A percentile compares a stretch with the other conserved stretches of the same genome.
phyloP scores from a whole-genome alignment of 2,888 invertebrate genomes.

The Cartodere bifasciata region DNA sequence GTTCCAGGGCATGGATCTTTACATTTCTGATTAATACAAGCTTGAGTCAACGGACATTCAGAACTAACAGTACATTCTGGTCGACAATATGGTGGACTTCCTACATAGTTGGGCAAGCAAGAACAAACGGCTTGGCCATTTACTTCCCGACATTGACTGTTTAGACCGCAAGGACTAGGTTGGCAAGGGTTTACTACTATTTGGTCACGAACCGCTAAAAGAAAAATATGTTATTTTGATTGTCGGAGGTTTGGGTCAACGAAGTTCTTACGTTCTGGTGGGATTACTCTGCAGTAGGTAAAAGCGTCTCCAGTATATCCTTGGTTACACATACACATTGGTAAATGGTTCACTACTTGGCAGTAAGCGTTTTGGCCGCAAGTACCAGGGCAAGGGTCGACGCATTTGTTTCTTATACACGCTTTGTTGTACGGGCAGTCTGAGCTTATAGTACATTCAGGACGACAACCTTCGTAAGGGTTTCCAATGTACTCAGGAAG shows the following conservation, averaged over 20 bases:
- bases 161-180: conserved; percentile 66
- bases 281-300: conserved; percentile 39
- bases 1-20: conserved; percentile 57
- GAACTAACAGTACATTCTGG: conserved; percentile 56
- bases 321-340: conserved; percentile 46
- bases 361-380: conserved; percentile 60
- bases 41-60: conserved; percentile 48
- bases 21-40: conserved; percentile 59
- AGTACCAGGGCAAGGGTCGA: conserved; percentile 58
- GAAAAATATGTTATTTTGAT: too few relatives aligned
- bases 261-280: conserved; percentile 46
- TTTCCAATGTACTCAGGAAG: conserved; percentile 54
- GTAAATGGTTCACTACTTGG: conserved; percentile 52
- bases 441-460: conserved; percentile 54
- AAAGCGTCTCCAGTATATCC: conserved; percentile 58
- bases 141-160: conserved; percentile 62
- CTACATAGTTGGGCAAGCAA: conserved; percentile 53
- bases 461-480: conserved; percentile 58
- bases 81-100: conserved; percentile 54
- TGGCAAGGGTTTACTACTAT: conserved; percentile 37
- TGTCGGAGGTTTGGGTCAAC: too few relatives aligned
- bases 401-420: conserved; percentile 56
- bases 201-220: too few relatives aligned
- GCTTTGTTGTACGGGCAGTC: conserved; percentile 55
- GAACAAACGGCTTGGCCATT: conserved; percentile 57